A percentile compares a stretch with the other conserved stretches of the same genome.
Conservation (phyloP, 2,113 vertebrate species). For the Gasterosteus nipponicus region DNA sequence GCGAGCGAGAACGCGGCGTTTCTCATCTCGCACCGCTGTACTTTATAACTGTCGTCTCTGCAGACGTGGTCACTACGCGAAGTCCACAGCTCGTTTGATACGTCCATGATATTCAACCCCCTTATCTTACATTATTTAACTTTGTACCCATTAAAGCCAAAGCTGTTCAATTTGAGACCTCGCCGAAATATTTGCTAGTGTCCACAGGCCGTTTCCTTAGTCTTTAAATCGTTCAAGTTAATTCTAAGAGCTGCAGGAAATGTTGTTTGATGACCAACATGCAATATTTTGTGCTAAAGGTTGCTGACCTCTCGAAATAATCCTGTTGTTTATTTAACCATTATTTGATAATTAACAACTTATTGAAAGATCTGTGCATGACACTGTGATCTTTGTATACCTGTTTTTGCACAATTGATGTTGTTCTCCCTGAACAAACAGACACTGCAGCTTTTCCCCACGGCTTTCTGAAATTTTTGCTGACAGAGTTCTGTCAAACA, state of each 20-base stretch:
- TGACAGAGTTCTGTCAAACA: conserved; percentile 82
- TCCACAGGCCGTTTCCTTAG: background rate
- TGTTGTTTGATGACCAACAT: background rate
- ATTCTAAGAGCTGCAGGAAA: background rate
- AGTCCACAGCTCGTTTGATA: background rate
- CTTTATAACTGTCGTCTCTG: background rate
- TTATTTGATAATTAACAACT: background rate
- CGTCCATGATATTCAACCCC: background rate
- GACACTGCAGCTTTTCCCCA: conserved; percentile 36
- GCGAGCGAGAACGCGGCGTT: background rate
- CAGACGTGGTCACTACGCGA: background rate
- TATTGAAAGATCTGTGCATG: background rate
- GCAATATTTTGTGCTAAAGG: background rate
- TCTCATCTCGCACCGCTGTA: background rate
- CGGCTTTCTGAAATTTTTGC: conserved; percentile 64
- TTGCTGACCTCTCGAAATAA: background rate
- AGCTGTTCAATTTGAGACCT: background rate
- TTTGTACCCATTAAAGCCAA: background rate
- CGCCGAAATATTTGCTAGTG: background rate
- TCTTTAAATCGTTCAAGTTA: background rate
- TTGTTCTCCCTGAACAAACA: conserved; percentile 21
- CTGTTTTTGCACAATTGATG: conserved; percentile 3
- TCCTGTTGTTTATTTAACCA: background rate
- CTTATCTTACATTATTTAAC: background rate
- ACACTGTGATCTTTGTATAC: background rate